These are phyloP conservation scores for Phrynosoma platyrhinos DNA, from an alignment of 2,113 vertebrate genomes.

Conservation along the genomic window DNA sequence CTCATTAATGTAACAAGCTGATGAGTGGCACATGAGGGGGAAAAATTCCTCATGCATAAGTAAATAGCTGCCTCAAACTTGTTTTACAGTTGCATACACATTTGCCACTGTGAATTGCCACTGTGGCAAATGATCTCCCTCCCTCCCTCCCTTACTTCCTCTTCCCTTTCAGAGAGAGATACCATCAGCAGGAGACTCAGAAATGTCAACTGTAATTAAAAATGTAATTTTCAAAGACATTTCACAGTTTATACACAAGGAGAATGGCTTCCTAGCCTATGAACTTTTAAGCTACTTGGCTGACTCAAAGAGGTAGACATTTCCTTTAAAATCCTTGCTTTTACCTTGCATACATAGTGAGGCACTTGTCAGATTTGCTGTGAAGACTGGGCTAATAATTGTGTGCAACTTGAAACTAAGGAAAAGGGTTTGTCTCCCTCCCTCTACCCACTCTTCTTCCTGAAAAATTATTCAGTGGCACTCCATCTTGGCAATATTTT, in stretches of 20 bases:
- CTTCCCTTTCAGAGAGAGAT: constrained; percentile 44
- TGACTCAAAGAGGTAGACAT: constrained; percentile 62
- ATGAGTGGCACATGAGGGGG: constrained; percentile 11
- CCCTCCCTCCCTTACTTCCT: constrained; percentile 6
- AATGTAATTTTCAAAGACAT: constrained; percentile 74
- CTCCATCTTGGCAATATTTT: constrained; percentile 42
- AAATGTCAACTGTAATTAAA: constrained; percentile 78
- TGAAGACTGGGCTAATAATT: constrained; percentile 48
- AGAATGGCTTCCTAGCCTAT: constrained; percentile 69
- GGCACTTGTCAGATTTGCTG: constrained; percentile 56
- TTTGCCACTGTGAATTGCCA: constrained; percentile 42
- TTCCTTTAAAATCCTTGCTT: constrained; percentile 59
- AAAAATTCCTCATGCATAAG: constrained; percentile 30
- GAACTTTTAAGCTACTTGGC: constrained; percentile 71
- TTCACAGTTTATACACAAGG: constrained; percentile 69
- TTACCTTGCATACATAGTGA: constrained; percentile 48
- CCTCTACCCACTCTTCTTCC: constrained; percentile 33
- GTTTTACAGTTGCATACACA: constrained; percentile 42
- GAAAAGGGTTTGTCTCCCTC: background rate
- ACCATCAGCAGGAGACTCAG: constrained; percentile 68
- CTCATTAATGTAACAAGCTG: constrained; percentile 41
- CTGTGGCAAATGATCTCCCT: constrained; percentile 18
- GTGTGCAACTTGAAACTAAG: constrained; percentile 44
- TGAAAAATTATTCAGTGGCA: constrained; percentile 36
- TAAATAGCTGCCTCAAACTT: constrained; percentile 42